These are phyloP conservation scores for Sycophila sp. DNA, from an alignment of 1,140 invertebrate genomes.

Conservation along the genomic window DNA sequence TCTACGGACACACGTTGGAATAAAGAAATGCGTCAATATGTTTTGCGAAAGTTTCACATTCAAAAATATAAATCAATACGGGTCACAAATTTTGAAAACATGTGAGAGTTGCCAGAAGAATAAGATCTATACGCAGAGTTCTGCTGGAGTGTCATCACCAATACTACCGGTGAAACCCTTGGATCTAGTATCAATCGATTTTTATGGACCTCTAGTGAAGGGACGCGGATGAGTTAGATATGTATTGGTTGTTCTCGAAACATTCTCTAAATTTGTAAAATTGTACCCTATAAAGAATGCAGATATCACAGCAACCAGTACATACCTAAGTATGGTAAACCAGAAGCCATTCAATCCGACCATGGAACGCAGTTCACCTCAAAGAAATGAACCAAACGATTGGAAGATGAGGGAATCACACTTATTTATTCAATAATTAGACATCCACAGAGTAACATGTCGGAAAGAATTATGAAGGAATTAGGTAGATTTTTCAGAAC, in stretches of 20 bases:
- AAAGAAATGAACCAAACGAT: not conserved
- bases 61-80: too few species aligned
- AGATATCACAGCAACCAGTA: not conserved
- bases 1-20: too few species aligned
- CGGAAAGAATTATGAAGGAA: slow-evolving; percentile 25
- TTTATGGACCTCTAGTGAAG: not conserved
- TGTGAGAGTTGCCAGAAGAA: too few species aligned
- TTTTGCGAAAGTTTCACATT: too few species aligned
- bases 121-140: too few species aligned
- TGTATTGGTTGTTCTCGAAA: not conserved
- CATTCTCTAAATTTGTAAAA: not conserved
- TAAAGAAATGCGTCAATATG: too few species aligned
- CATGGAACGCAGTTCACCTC: not conserved
- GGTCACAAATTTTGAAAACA: too few species aligned
- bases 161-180: too few species aligned
- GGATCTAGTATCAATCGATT: not conserved
- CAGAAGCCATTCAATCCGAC: not conserved
- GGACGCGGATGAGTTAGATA: not conserved
- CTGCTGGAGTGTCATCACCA: too few species aligned
- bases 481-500: slow-evolving; percentile 29
- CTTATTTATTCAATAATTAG: slow-evolving; percentile 14
- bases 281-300: not conserved
- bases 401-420: not conserved
- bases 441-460: slow-evolving; percentile 29
- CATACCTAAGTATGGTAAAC: not conserved